phyloP scores from a whole-genome alignment of 2,113 vertebrate species.

The Sminthopsis crassicaudata region DNA sequence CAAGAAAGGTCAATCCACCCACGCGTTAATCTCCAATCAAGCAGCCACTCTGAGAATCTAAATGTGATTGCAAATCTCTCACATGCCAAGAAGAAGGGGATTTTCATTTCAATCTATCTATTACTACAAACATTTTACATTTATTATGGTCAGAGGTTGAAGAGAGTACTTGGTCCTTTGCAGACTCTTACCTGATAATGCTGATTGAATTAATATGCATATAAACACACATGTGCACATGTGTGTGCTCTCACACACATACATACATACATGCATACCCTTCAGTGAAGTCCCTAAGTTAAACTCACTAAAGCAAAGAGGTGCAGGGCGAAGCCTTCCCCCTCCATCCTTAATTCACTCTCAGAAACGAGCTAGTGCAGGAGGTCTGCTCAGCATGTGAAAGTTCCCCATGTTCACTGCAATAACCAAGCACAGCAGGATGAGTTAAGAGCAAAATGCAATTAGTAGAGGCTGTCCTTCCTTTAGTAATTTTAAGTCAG shows the following conservation, averaged over 20 bases:
- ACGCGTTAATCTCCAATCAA: conserved; percentile 82
- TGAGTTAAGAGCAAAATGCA: conserved; percentile 49
- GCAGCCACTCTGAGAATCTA: conserved; percentile 81
- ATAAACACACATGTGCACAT: not conserved
- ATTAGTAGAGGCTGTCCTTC: conserved; percentile 43
- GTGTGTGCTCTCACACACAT: too few relatives aligned
- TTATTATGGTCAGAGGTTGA: conserved; percentile 76
- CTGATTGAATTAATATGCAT: conserved; percentile 70
- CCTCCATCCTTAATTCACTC: conserved; percentile 41
- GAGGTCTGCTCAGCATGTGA: conserved; percentile 24
- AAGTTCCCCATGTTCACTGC: conserved; percentile 9
- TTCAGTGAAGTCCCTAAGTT: conserved; percentile 24
- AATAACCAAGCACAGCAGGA: conserved; percentile 57
- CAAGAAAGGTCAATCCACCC: conserved; percentile 81
- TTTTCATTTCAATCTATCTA: conserved; percentile 78
- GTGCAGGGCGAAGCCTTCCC: conserved; percentile 56
- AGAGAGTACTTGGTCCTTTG: conserved; percentile 64
- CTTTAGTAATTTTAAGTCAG: conserved; percentile 46
- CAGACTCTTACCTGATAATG: conserved; percentile 73
- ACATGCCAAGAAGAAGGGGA: conserved; percentile 77
- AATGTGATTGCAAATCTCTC: conserved; percentile 83
- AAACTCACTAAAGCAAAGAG: not conserved
- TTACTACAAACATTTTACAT: conserved; percentile 77
- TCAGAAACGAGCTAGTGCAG: conserved; percentile 26
- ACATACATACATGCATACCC: not conserved